A percentile compares a stretch with the other conserved stretches of the same genome.
Evolutionary conservation across 1,140 invertebrate genomes (phyloP).

Genomic region (Papilio dardanus): DNA sequence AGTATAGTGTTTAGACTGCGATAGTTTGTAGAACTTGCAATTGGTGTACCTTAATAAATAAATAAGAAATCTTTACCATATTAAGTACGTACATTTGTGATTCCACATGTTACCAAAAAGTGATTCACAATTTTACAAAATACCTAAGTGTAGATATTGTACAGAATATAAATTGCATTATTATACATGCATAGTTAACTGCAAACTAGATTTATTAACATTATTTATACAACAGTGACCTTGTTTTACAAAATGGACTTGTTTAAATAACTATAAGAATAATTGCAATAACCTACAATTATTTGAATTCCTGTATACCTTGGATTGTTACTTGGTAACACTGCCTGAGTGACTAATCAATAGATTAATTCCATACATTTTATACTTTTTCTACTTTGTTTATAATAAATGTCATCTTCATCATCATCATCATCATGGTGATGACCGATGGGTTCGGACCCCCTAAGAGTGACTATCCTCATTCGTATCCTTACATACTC

Average conservation of each 20-base stretch:
- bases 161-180: neutral
- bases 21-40: too few relatives aligned
- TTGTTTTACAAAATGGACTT: neutral
- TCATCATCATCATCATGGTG: too few relatives aligned
- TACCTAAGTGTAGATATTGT: neutral
- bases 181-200: conserved; percentile 19
- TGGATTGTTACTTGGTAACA: neutral
- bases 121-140: conserved; percentile 8
- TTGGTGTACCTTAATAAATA: too few relatives aligned
- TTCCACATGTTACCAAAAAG: neutral
- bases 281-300: neutral
- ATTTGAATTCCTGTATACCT: neutral
- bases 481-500: too few relatives aligned
- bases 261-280: neutral
- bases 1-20: too few relatives aligned
- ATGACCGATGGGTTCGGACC: too few relatives aligned
- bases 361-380: too few relatives aligned
- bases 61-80: too few relatives aligned
- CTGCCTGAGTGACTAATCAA: neutral
- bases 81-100: neutral
- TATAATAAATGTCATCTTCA: too few relatives aligned
- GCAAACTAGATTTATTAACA: conserved; percentile 20
- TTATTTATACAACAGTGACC: conserved; percentile 1
- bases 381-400: too few relatives aligned
- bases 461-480: too few relatives aligned